Base-by-base conservation (phyloP, 2,888 invertebrate species). In the Drosophila mayaguana region DNA sequence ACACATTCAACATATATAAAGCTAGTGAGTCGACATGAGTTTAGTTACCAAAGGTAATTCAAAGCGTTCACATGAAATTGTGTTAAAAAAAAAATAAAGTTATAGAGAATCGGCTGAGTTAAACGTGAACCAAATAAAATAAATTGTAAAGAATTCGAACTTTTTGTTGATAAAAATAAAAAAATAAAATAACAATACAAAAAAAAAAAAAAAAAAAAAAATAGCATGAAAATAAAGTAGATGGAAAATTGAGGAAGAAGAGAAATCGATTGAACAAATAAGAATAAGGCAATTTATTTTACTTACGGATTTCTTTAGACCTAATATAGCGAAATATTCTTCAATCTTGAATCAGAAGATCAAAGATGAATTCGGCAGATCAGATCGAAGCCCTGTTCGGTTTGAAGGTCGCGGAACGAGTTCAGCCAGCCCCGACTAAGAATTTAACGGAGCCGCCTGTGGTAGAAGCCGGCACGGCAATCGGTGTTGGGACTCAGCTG, bases 1-100 rank as follows among this genome's bases (percentile, higher is more conserved):
- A 67, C 1, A 16, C 2, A 0, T 6, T 16, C 16, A 28, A 22
- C 5, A 38, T 9, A 20, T n/a, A 28, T 25, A 18, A 14, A 55
- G 1, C n/a, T 9, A 3, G 1, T 8, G 9, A 16, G 12, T 3
- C 22, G 1, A 8, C 8, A 1, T 25, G 2, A n/a, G 28, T 1
- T 32, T 7, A 54, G 45, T 66, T 7, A 25, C 22, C 5, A 16
- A 32, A 12, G 32, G 43, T 16, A 51, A 20, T 22, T 55, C 46
- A 11, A 11, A 14, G 34, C 12, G 32, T 48, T n/a, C 40, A 25
- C 25, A 32, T 61, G 14, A 22, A 53, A 42, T 42, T 32, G 28
- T 32, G n/a, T 3, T 16, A 20, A 6, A 32, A 48, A 59, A 48
- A 9, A 25, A 3, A 25, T n/a, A n/a, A n/a, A n/a, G n/a, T 28